Conservation (phyloP, 53 echinoderm and acorn worm genomes). For the Henricia sp. region DNA sequence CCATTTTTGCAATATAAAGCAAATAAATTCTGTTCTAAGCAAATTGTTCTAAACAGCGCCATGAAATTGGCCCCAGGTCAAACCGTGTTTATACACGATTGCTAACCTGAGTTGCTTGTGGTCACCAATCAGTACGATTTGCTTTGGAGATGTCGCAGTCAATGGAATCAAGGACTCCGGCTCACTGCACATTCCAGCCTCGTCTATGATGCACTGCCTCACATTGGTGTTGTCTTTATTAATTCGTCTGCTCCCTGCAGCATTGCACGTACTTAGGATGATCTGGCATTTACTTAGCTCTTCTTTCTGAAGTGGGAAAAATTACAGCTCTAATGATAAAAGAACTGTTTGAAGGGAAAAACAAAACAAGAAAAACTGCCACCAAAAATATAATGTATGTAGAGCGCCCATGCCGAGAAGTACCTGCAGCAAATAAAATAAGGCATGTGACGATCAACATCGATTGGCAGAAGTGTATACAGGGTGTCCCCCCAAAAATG, state of each 20-base stretch:
- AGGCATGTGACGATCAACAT: too few species aligned
- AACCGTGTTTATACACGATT: not conserved
- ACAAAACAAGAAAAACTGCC: not conserved
- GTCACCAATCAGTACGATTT: constrained; percentile 74
- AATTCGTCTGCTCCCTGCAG: constrained; percentile 55
- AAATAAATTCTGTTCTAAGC: too few species aligned
- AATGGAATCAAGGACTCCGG: constrained; percentile 77
- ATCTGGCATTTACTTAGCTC: constrained; percentile 69
- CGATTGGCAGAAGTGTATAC: too few species aligned
- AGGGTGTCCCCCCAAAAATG: too few species aligned
- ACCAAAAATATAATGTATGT: not conserved
- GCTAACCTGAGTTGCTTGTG: constrained; percentile 72
- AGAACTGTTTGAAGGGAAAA: too few species aligned
- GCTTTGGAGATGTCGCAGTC: constrained; percentile 51
- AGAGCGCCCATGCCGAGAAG: not conserved
- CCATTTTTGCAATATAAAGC: too few species aligned
- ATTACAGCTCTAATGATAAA: not conserved
- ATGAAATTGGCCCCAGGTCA: not conserved
- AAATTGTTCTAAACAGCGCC: too few species aligned
- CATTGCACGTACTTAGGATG: constrained; percentile 77
- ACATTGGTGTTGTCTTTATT: constrained; percentile 17
- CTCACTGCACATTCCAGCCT: constrained; percentile 78
- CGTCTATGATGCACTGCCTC: constrained; percentile 73
- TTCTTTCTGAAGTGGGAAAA: constrained; percentile 2
- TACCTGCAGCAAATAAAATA: not conserved